Base-by-base conservation (phyloP, 2,797 vertebrate genomes). In the Mycteria americana region DNA sequence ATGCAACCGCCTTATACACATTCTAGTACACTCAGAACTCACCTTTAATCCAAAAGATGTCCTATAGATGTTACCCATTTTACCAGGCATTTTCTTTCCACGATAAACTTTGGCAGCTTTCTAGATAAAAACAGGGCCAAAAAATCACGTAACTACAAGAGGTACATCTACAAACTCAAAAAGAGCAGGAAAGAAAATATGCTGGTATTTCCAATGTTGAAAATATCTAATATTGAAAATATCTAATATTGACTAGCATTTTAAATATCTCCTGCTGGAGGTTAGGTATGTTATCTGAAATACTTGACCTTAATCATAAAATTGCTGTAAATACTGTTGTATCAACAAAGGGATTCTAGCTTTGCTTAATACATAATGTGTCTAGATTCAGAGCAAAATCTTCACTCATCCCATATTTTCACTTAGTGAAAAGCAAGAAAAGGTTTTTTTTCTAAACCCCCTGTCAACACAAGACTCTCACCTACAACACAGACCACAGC, bases 41-140 rank as follows among this genome's bases (percentile, higher is more conserved):
- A 99, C 99, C 98, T 99, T 99, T 54, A 99, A 98, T 60, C 99
- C 99, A 18, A 89, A 89, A 25, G 96, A 79, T 16, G 99, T 99
- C 93, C 98, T 93, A 43, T 97, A 98, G 75, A 89, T 11, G 85
- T 99, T 99, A 22, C 99, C 99, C 99, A 99, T 99, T 91, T 27
- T 96, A 51, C 99, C 99, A 9, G 99, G 99, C 99, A 99, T 99
- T 97, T 99, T 99, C 96, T 99, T 99, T 70, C 99, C 99, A 51
- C 98, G 99, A 95, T 99, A 99, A 87, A 99, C 99, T 98, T 98
- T 99, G 81, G 97, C 97, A 93, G 99, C 98, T 97, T 99, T 98
- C 99, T 99, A 82, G 51, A 75, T 10, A 75, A 95, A 78, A 96
- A 96, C 23, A 75, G 30, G 37, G 64, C 6, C 11, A 68, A 90